A percentile compares a stretch with the other conserved stretches of the same genome.
Conservation (phyloP, 2,797 vertebrate genomes). For the Oryzias dopingdopingensis region DNA sequence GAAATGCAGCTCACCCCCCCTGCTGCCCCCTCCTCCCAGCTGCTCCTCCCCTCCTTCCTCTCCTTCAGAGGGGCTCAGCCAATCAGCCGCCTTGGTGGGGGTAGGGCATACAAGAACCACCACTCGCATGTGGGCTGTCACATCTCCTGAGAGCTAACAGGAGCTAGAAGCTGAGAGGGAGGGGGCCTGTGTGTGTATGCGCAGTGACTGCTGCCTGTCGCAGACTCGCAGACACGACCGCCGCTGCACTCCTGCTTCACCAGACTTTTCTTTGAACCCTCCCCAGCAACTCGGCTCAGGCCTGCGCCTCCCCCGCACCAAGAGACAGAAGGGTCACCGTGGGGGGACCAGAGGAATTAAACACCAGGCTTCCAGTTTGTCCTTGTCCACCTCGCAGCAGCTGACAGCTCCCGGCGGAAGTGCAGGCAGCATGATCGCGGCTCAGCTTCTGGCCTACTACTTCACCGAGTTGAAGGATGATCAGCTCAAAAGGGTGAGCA, state of each 20-base stretch:
- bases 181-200: conserved; percentile 40
- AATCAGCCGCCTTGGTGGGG: conserved; percentile 60
- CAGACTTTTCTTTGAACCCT: conserved; percentile 37
- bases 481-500: conserved; percentile 92
- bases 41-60: conserved; percentile 13
- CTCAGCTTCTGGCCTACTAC: conserved; percentile 97
- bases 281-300: conserved; percentile 20
- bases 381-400: conserved; percentile 17
- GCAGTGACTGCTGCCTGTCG: conserved; percentile 31
- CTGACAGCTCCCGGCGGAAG: conserved; percentile 54
- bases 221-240: conserved; percentile 49
- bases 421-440: conserved; percentile 89
- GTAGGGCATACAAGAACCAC: conserved; percentile 54
- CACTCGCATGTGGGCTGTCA: conserved; percentile 56
- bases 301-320: conserved; percentile 20
- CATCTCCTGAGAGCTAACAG: conserved; percentile 56
- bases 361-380: conserved; percentile 16
- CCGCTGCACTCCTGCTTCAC: conserved; percentile 36
- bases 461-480: conserved; percentile 99
- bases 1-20: conserved; percentile 22
- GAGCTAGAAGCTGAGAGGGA: conserved; percentile 54
- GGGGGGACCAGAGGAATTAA: conserved; percentile 21
- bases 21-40: conserved; percentile 18
- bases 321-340: conserved; percentile 31
- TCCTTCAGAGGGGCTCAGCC: conserved; percentile 38